A percentile compares a stretch with the other conserved stretches of the same genome.
Evolutionary conservation across 2,113 vertebrate genomes (phyloP).

Genomic region (Cavia aperea): DNA sequence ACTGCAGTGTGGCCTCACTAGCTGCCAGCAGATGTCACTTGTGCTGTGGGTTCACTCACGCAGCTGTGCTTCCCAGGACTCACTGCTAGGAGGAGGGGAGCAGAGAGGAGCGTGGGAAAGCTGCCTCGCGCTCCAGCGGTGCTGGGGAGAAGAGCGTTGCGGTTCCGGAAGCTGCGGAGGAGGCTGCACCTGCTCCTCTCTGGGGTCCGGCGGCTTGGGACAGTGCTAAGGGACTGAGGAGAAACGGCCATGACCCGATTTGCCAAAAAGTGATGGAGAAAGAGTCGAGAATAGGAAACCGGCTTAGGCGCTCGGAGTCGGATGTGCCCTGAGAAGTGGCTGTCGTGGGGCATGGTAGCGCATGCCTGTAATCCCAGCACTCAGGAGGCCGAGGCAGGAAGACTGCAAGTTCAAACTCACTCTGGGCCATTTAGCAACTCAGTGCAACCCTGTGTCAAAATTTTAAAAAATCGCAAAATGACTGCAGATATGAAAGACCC

Average conservation of each 20-base stretch:
- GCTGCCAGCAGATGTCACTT: not conserved
- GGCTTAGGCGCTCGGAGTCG: not conserved
- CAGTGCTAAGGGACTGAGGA: not conserved
- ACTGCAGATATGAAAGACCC: not conserved
- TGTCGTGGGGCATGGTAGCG: not conserved
- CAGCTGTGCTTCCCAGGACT: not conserved
- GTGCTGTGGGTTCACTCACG: not conserved
- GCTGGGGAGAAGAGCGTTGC: not conserved
- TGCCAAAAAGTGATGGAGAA: not conserved
- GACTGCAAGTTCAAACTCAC: not conserved
- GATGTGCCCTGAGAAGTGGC: not conserved
- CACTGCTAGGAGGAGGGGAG: no score
- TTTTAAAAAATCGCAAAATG: not conserved
- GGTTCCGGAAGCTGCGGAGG: not conserved
- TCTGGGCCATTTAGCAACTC: not conserved
- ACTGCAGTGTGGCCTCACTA: not conserved
- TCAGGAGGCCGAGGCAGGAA: not conserved
- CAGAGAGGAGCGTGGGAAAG: not conserved
- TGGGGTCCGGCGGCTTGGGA: not conserved
- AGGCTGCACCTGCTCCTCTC: not conserved
- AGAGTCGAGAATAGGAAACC: not conserved
- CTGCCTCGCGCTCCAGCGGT: not conserved
- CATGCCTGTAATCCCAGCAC: not conserved
- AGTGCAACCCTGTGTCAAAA: not conserved
- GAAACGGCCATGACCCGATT: accelerated